Evolutionary conservation across 2,888 invertebrate species (phyloP).

Genomic region (Polyommatus iphigenia): DNA sequence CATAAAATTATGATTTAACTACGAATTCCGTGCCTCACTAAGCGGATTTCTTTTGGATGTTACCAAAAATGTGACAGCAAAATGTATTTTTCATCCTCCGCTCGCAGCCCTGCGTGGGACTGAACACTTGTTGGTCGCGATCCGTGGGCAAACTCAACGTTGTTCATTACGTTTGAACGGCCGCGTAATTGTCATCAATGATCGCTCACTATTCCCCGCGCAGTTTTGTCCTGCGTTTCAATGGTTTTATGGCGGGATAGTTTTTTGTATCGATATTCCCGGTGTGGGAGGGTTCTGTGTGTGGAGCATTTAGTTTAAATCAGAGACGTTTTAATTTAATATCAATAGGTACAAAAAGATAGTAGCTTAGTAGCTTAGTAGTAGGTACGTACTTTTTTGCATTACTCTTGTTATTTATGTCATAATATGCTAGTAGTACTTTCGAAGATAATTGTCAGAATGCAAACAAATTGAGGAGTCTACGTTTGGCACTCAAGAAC

Average conservation of each 20-base stretch:
- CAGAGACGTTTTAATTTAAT: not conserved
- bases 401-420: too few species aligned
- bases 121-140: constrained; percentile 33
- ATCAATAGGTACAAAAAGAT: too few species aligned
- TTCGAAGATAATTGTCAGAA: too few species aligned
- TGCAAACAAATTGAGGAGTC: too few species aligned
- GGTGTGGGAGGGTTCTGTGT: not conserved
- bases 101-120: constrained; percentile 17
- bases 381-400: too few species aligned
- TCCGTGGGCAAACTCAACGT: constrained; percentile 33
- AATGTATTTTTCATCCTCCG: not conserved
- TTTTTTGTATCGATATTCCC: not conserved
- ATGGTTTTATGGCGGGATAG: constrained; percentile 24
- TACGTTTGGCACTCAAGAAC: too few species aligned
- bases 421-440: too few species aligned
- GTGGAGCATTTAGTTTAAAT: not conserved
- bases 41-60: not conserved
- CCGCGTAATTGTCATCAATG: constrained; percentile 38
- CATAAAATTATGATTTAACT: not conserved
- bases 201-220: constrained; percentile 32
- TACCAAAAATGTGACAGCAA: not conserved
- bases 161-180: constrained; percentile 38
- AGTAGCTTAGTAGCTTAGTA: too few species aligned
- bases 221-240: not conserved
- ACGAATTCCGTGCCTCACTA: not conserved